Evolutionary conservation across 2,888 invertebrate genomes (phyloP), one percentile per base, ranked within the genome.

Genomic region (Drosophila emarginata): DNA sequence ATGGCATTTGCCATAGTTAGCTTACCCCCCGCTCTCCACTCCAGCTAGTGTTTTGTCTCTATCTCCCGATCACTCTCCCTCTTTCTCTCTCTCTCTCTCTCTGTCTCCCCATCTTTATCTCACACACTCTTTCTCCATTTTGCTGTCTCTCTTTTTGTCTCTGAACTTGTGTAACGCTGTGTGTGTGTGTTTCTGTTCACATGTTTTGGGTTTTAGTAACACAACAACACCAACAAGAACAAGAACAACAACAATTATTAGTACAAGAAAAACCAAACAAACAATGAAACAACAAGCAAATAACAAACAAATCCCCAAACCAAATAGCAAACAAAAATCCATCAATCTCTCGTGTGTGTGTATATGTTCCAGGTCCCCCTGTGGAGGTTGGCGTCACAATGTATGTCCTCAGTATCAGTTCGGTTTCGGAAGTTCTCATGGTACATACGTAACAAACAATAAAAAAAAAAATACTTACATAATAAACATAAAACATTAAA

Each of bases 381-480:
- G 98, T 98, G 94, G 97, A 97, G 93, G 98, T 98, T 93, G 97
- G 97, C 93, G 97, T 98, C 94, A 98, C 98, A 94, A 97, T 98
- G 96, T 97, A 97, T 95, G 97, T 98, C 94, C 96, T 98, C 94
- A 97, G 97, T 94, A 98, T 98, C 95, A 97, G 97, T 94, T 97
- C 97, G 93, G 97, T 98, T 93, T 98, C 97, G 93, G 98, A 98
- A 95, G 98, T 98, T 93, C 96, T 97, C 95, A 98, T 98, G 98
- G 98, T 98, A 96, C 93, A 93, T 93, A 92, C 88, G 77, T 65
- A 51, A 72, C 72, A 75, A 59, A 26, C 15, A 61, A 67, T 37
- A 23, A 67, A 74, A 64, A 69, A 67, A 69, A 57, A 74, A 69
- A 23, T 32, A 61, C 18, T 18, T 64, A 32, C 32, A 70, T 37